Evolutionary conservation across 2,797 vertebrate species (phyloP).

Genomic region (Coranthus polyacanthus): DNA sequence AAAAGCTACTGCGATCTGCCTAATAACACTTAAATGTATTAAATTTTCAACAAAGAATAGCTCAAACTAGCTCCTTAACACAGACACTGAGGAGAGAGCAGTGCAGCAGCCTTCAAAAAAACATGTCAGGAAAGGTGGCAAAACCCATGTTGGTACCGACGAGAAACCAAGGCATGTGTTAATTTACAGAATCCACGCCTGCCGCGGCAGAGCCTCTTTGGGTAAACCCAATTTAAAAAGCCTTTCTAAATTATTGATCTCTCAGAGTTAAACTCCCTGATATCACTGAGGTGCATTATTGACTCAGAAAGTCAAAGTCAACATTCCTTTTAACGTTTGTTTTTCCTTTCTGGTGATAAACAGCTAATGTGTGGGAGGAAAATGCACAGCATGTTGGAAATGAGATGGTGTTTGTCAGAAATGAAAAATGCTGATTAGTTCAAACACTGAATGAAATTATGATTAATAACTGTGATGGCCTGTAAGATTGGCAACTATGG

Average conservation of each 20-base stretch:
- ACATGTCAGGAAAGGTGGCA: background rate
- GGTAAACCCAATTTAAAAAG: slow-evolving; percentile 22
- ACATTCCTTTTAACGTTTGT: slow-evolving; percentile 25
- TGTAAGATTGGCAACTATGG: background rate
- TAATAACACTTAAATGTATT: background rate
- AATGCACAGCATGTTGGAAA: background rate
- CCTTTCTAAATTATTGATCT: slow-evolving; percentile 47
- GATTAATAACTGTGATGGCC: too few species aligned
- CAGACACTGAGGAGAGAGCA: background rate
- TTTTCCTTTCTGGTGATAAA: slow-evolving; percentile 11
- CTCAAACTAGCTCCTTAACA: background rate
- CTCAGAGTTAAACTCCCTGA: slow-evolving; percentile 16
- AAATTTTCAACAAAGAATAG: background rate
- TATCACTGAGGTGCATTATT: slow-evolving; percentile 39
- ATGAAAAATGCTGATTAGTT: background rate
- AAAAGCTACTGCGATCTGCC: slow-evolving; percentile 1
- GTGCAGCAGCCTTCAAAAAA: background rate
- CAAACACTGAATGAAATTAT: background rate
- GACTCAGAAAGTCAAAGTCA: slow-evolving; percentile 41
- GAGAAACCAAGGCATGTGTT: background rate
- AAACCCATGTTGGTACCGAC: background rate
- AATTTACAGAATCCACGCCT: slow-evolving; percentile 4
- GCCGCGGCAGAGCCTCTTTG: background rate
- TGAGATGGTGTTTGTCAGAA: background rate
- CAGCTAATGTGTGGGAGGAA: slow-evolving; percentile 16